A percentile compares a stretch with the other conserved stretches of the same genome.
phyloP scores from a whole-genome alignment of 1,140 invertebrate species.

The Laupala kohalensis region DNA sequence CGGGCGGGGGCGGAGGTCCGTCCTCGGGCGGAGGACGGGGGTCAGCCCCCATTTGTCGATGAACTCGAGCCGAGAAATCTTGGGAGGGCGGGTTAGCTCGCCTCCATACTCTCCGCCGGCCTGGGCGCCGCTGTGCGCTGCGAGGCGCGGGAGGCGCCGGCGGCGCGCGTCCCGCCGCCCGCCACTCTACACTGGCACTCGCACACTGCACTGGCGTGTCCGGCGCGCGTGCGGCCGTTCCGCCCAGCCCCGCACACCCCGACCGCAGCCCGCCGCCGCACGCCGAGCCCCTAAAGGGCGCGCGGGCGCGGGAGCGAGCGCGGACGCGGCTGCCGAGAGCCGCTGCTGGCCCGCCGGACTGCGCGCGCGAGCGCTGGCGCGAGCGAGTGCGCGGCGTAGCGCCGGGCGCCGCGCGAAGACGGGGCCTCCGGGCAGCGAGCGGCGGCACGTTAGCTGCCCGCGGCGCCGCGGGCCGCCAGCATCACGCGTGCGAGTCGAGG shows the following conservation, averaged over 20 bases:
- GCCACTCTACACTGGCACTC: background rate
- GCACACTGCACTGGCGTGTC: background rate
- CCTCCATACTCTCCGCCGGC: background rate
- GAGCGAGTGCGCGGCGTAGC: too few relatives aligned
- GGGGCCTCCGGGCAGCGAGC: background rate
- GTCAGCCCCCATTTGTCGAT: slow-evolving; percentile 90
- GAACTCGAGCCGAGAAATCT: slow-evolving; percentile 91
- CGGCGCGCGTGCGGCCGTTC: background rate
- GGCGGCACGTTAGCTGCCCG: background rate
- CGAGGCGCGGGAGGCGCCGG: too few relatives aligned
- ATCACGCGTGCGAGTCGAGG: background rate
- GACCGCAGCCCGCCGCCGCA: background rate
- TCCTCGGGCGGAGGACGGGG: slow-evolving; percentile 85
- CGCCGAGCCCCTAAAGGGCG: too few relatives aligned
- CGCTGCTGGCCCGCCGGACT: background rate
- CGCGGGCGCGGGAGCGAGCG: too few relatives aligned
- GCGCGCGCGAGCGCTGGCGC: too few relatives aligned
- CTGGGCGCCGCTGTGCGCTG: background rate
- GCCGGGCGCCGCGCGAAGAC: background rate
- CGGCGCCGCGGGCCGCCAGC: background rate
- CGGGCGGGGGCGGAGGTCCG: slow-evolving; percentile 69
- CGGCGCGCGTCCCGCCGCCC: too few relatives aligned
- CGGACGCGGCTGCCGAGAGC: background rate
- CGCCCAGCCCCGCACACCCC: background rate
- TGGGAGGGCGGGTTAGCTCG: slow-evolving; percentile 34